A percentile compares a stretch with the other conserved stretches of the same genome.
Evolutionary conservation across 2,797 vertebrate genomes (phyloP).

Genomic region (Nannoperca obscura): DNA sequence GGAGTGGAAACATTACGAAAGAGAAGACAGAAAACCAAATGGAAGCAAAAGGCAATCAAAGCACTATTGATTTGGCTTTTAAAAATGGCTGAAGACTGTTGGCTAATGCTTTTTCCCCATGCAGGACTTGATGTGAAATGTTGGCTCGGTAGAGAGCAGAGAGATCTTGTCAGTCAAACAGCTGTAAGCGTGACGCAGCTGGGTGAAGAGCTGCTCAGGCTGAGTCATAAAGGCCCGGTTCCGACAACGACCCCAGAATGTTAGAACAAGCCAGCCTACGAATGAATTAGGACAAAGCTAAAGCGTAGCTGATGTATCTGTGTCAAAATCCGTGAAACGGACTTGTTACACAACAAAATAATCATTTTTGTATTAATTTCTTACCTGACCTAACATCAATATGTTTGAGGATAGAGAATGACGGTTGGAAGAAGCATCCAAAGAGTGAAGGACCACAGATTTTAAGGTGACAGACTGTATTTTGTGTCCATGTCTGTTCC

Average conservation of each 20-base stretch:
- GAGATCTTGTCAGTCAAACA: slow-evolving; percentile 48
- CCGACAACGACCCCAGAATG: slow-evolving; percentile 37
- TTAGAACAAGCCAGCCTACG: slow-evolving; percentile 38
- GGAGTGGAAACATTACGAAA: background rate
- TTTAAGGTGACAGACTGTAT: background rate
- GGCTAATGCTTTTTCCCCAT: slow-evolving; percentile 56
- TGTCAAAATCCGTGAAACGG: background rate
- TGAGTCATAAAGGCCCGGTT: slow-evolving; percentile 58
- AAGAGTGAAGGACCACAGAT: background rate
- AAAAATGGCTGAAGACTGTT: slow-evolving; percentile 44
- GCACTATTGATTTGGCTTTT: slow-evolving; percentile 66
- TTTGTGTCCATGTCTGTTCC: slow-evolving; percentile 14
- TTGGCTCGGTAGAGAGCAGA: slow-evolving; percentile 48
- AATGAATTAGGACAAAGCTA: slow-evolving; percentile 30
- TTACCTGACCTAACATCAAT: too few relatives aligned
- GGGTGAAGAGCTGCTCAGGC: slow-evolving; percentile 39
- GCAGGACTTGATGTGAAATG: slow-evolving; percentile 59
- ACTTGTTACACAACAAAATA: too few relatives aligned
- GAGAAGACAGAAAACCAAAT: slow-evolving; percentile 27
- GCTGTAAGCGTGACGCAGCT: slow-evolving; percentile 40
- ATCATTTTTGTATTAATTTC: too few relatives aligned
- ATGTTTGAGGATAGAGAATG: background rate
- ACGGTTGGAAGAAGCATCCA: background rate
- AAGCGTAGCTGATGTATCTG: slow-evolving; percentile 40
- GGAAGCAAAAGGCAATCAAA: slow-evolving; percentile 50